phyloP scores from a whole-genome alignment of 2,797 vertebrate genomes.

The Pipistrellus nathusii region DNA sequence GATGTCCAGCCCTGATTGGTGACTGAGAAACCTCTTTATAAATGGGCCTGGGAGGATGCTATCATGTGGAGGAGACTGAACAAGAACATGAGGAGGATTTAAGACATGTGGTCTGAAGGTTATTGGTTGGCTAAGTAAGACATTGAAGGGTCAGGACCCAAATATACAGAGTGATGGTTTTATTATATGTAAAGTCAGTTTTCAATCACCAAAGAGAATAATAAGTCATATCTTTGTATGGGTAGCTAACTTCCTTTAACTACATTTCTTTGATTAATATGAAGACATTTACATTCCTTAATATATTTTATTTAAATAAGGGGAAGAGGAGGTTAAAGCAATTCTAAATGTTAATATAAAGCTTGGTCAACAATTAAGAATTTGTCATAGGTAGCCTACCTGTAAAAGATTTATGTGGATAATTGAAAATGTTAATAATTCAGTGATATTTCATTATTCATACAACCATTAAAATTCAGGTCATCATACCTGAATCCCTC shows the following conservation, averaged over 20 bases:
- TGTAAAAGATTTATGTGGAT: not conserved
- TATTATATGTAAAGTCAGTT: not conserved
- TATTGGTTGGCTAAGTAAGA: not conserved
- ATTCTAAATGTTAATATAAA: not conserved
- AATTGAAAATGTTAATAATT: conserved; percentile 40
- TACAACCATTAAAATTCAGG: not conserved
- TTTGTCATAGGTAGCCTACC: not conserved
- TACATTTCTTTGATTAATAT: conserved; percentile 9
- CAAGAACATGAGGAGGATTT: not conserved
- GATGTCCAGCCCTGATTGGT: not conserved
- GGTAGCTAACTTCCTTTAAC: not conserved
- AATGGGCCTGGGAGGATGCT: not conserved
- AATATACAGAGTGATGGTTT: not conserved
- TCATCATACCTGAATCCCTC: not conserved
- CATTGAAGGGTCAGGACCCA: rapidly evolving
- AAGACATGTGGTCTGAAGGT: not conserved
- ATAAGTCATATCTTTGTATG: not conserved
- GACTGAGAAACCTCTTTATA: not conserved
- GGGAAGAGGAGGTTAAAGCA: not conserved
- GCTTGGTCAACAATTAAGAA: not conserved
- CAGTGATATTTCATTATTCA: not conserved
- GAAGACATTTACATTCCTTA: not conserved
- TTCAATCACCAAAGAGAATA: not conserved
- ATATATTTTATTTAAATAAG: not conserved
- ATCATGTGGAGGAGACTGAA: not conserved